Base-by-base conservation (phyloP, 2,888 invertebrate species). In the Molanna angustata region DNA sequence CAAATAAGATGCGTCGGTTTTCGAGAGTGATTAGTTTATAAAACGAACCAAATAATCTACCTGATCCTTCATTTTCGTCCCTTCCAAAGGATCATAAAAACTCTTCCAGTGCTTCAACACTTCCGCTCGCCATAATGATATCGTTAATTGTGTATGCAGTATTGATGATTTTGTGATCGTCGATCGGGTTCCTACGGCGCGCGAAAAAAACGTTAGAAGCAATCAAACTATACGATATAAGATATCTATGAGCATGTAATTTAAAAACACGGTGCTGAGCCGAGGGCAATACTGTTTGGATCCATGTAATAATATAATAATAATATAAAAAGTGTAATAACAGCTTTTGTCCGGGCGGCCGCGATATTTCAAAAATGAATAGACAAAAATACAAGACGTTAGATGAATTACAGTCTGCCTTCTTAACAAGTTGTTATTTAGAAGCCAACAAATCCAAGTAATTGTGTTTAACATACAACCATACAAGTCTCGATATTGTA, bases 261-360 rank as follows among this genome's bases (percentile, higher is more conserved):
- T 52, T 52, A 21, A 41, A 35, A 42, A 44, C 48, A 31, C 19
- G 40, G 13, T n/a, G n/a, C n/a, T n/a, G 20, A 42, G 40, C 52
- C 35, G 37, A n/a, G 27, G 52, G 52, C 52, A 48, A 48, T 16
- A 48, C 35, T 22, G 52, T 39, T n/a, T 31, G 33, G 27, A 42
- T 16, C 16, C 27, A 46, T 27, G 6, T 27, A 27, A 27, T 27
- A 27, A 27, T 27, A 27, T 27, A 27, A 27, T n/a, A n/a, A n/a
- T n/a, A n/a, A n/a, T n/a, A n/a, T 31, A 49, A 47, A 51, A 51
- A 47, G 17, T 27, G 14, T 52, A 52, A 52, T 52, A 42, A 52
- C 42, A 41, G 33, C 41, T 41, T 16, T 20, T 21, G 22, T 37
- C 14, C 17, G 31, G 40, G 35, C 21, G 32, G 17, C 47, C 19